Conservation (phyloP, 2,888 invertebrate genomes). For the Tenthredo mesomela region DNA sequence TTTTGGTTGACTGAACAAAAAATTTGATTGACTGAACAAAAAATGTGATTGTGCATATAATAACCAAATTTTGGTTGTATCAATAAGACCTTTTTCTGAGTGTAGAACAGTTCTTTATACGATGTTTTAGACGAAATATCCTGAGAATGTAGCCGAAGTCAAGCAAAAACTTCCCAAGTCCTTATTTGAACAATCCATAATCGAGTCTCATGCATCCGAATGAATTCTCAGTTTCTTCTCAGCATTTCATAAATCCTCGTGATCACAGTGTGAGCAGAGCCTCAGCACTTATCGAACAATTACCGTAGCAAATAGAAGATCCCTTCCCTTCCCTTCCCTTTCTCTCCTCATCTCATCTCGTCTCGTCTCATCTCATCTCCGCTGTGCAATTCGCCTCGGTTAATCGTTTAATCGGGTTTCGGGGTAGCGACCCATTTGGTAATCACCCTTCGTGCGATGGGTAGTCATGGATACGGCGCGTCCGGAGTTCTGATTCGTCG, state of each 20-base stretch:
- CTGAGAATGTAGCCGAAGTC: too few relatives aligned
- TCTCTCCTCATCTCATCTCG: conserved; percentile 24
- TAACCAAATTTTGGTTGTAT: too few relatives aligned
- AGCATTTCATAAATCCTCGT: neutral
- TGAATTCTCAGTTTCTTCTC: neutral
- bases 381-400: conserved; percentile 63
- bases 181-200: neutral
- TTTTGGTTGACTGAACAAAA: too few relatives aligned
- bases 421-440: conserved; percentile 71
- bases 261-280: conserved; percentile 14
- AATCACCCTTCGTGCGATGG: conserved; percentile 72
- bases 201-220: neutral
- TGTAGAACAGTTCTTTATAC: too few relatives aligned
- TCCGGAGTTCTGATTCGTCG: conserved; percentile 65
- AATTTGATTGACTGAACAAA: too few relatives aligned
- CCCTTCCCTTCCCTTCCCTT: conserved; percentile 47
- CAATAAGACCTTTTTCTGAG: too few relatives aligned
- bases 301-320: conserved; percentile 75
- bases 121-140: too few relatives aligned
- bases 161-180: neutral
- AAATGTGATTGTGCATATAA: too few relatives aligned
- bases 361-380: conserved; percentile 19
- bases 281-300: conserved; percentile 75
- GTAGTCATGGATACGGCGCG: conserved; percentile 73
- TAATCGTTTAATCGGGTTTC: conserved; percentile 76